phyloP scores from a whole-genome alignment of 2,797 vertebrate genomes.

The Micropoecilia bifurca region DNA sequence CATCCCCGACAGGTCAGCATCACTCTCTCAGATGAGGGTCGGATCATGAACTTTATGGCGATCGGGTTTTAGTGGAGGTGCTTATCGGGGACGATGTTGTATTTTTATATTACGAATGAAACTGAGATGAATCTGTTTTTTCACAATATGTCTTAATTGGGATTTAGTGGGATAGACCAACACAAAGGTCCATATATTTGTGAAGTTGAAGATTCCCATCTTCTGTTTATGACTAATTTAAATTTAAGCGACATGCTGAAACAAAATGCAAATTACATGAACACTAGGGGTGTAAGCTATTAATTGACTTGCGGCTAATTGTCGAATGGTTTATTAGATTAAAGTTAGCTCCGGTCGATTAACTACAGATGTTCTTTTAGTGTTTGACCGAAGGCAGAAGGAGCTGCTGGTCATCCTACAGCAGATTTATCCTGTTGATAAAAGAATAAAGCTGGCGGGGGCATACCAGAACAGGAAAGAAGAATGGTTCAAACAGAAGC shows the following conservation, averaged over 20 bases:
- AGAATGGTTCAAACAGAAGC: too few species aligned
- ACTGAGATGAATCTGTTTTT: background rate
- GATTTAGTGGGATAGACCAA: background rate
- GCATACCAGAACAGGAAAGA: too few species aligned
- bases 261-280: background rate
- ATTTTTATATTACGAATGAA: background rate
- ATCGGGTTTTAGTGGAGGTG: background rate
- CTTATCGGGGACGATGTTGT: background rate
- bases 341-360: too few species aligned
- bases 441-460: too few species aligned
- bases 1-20: conserved; percentile 18
- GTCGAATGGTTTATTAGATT: too few species aligned
- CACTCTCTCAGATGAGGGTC: background rate
- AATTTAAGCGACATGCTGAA: background rate
- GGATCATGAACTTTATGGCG: background rate
- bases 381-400: too few species aligned
- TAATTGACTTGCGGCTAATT: too few species aligned
- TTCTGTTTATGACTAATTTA: background rate
- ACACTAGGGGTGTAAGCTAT: background rate
- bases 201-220: background rate
- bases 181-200: background rate
- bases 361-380: too few species aligned
- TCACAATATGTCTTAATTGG: background rate
- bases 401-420: too few species aligned
- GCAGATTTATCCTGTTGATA: too few species aligned